phyloP scores from a whole-genome alignment of 2,888 invertebrate genomes.

The Luperina nickerlii region DNA sequence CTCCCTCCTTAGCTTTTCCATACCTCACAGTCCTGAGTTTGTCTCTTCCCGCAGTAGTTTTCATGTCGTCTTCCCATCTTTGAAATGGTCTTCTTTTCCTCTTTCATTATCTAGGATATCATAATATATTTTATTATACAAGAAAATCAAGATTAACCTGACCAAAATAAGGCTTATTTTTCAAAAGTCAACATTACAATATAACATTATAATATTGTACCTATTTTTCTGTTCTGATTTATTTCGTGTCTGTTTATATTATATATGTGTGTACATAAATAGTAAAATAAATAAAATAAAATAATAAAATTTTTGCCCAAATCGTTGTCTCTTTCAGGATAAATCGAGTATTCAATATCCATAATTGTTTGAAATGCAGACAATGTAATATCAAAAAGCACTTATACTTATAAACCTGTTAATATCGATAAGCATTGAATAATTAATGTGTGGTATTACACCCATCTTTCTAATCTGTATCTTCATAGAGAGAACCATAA shows the following conservation, averaged over 20 bases:
- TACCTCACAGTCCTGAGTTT: background rate
- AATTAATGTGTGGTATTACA: background rate
- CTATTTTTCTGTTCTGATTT: too few species aligned
- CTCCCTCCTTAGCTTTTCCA: background rate
- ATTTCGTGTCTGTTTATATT: too few species aligned
- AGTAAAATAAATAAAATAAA: too few species aligned
- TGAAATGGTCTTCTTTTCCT: background rate
- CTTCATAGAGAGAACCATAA: constrained; percentile 11
- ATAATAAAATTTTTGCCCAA: too few species aligned
- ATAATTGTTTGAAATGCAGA: background rate
- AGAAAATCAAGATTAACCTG: too few species aligned
- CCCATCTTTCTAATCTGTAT: constrained; percentile 1
- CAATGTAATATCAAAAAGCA: background rate
- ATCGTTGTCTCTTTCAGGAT: background rate
- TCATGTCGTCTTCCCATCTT: background rate
- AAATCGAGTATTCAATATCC: background rate
- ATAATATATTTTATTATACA: too few species aligned
- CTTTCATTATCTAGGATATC: too few species aligned
- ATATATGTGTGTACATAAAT: too few species aligned
- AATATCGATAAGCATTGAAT: background rate
- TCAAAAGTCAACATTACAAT: background rate
- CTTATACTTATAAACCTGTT: background rate
- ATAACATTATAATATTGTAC: too few species aligned
- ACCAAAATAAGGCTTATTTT: too few species aligned
- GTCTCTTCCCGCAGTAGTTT: background rate